Evolutionary conservation across 2,888 invertebrate species (phyloP), one percentile per base, ranked within the genome.

Genomic region (Archips crataeganus): DNA sequence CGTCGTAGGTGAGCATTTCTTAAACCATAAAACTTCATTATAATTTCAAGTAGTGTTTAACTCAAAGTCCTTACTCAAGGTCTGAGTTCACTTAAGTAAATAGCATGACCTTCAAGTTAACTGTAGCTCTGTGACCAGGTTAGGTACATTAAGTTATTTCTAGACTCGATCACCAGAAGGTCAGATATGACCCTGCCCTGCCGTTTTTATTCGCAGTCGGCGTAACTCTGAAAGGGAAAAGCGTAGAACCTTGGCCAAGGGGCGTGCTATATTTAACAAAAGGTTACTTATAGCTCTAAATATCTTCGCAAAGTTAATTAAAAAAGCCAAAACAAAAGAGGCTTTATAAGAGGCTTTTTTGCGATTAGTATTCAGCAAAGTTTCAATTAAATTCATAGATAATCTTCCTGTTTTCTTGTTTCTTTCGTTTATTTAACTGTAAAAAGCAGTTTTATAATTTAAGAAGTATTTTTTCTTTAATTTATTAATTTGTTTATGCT

Each of bases 241-340:
- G 47, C 23, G 32, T 63, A 45, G 23, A 45, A 47, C 32, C 63
- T 63, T 34, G 63, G 11, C 15, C 10, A 62, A 45, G 42, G 45
- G 63, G 32, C 47, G 45, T 32, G 34, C 47, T 45, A 63, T 63
- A 32, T 63, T 45, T 47, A 63, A 45, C 45, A 47, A 47, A 63
- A 45, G 47, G 32, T 47, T 45, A 32, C 45, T 23, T 23, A 23
- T 11, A 45, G 23, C 13, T 11, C 2, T 39, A 54, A 54, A 54
- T 54, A 54, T 54, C 23, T 54, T 54, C 54, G 54, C 54, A 10
- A 54, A 54, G 54, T 54, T 54, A 54, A 54, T 54, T 54, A 54
- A 54, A 54, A 54, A 57, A 3, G 23, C 57, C 32, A 57, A 57
- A 57, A 32, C 57, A 32, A 57, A 39, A 57, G 57, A 32, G 57